Conservation (phyloP, 2,113 vertebrate genomes). For the Nerophis ophidion region DNA sequence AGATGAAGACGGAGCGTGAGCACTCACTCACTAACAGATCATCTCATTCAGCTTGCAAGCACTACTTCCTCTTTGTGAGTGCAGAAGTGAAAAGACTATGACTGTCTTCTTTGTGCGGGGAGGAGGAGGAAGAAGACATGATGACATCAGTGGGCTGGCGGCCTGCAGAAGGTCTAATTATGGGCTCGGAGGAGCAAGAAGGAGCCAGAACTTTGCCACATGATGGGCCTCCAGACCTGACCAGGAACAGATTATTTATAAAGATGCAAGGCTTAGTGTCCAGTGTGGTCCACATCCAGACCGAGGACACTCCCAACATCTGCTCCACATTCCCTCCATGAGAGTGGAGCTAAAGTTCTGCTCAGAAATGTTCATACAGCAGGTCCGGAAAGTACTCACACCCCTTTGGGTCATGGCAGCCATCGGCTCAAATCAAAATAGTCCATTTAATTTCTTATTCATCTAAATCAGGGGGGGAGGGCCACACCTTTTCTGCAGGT, state of each 20-base stretch:
- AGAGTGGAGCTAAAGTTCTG: not conserved
- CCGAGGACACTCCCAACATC: conserved; percentile 39
- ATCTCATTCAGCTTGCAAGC: conserved; percentile 10
- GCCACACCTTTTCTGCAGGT: too few species aligned
- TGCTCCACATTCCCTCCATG: conserved; percentile 30
- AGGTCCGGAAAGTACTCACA: too few species aligned
- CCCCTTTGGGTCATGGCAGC: too few species aligned
- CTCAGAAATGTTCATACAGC: too few species aligned
- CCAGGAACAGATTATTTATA: conserved; percentile 53
- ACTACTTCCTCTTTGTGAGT: conserved; percentile 57
- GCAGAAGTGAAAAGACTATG: conserved; percentile 71
- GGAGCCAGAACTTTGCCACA: conserved; percentile 42
- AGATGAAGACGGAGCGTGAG: not conserved
- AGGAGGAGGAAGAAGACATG: conserved; percentile 17
- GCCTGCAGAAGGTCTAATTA: conserved; percentile 63
- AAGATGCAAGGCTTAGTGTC: conserved; percentile 33
- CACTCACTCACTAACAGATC: not conserved
- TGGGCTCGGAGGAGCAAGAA: conserved; percentile 34
- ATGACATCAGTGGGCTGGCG: conserved; percentile 43
- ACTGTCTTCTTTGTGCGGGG: conserved; percentile 49
- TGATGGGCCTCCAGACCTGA: conserved; percentile 45
- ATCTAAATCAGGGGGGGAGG: too few species aligned
- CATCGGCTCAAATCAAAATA: too few species aligned
- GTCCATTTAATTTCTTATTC: too few species aligned
- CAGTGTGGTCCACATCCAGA: conserved; percentile 21